Evolutionary conservation across 2,113 vertebrate genomes (phyloP).

Genomic region (Fukomys damarensis): DNA sequence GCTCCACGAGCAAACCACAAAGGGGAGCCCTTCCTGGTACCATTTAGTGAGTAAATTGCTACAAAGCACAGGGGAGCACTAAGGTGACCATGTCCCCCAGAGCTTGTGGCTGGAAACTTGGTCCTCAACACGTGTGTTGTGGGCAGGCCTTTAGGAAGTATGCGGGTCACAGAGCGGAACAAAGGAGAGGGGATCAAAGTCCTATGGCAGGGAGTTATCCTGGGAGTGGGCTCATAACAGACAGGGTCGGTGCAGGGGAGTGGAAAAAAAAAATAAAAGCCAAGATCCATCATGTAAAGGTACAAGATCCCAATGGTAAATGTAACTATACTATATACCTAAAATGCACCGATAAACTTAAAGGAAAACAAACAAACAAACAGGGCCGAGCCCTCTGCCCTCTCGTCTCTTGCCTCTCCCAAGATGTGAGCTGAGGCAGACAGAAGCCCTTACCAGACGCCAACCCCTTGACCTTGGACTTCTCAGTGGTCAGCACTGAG

Average conservation of each 20-base stretch:
- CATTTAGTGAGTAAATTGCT: neutral
- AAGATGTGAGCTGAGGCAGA: fast-evolving
- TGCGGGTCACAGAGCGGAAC: neutral
- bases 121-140: neutral
- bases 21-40: neutral
- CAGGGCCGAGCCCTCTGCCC: neutral
- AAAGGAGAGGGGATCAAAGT: neutral
- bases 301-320: too few species aligned
- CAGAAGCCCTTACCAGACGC: neutral
- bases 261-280: too few species aligned
- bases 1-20: neutral
- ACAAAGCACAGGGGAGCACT: neutral
- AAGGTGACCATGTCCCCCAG: neutral
- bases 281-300: too few species aligned
- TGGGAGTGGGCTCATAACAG: neutral
- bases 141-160: too few species aligned
- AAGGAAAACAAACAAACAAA: too few species aligned
- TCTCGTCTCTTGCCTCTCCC: neutral
- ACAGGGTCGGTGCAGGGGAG: too few species aligned
- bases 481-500: neutral
- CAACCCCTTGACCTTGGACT: neutral
- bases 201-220: neutral
- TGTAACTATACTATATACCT: too few species aligned
- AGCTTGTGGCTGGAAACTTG: neutral
- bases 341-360: too few species aligned